Conservation (phyloP, 2,797 vertebrate species). For the Clarias fuscus region DNA sequence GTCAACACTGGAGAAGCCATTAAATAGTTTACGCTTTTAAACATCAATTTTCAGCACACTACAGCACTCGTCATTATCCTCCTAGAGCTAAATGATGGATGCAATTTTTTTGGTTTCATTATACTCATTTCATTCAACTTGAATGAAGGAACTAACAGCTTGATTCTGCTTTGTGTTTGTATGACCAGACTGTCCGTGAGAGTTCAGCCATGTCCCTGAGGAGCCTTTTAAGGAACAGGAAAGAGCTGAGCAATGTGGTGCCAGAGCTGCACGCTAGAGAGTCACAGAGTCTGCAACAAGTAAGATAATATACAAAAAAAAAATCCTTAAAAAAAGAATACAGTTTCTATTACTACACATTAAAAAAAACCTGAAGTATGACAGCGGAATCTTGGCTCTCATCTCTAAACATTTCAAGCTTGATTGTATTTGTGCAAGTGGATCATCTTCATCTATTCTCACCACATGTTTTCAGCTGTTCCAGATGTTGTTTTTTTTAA, state of each 20-base stretch:
- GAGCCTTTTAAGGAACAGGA: constrained; percentile 86
- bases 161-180: constrained; percentile 34
- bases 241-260: constrained; percentile 83
- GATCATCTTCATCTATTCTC: not conserved
- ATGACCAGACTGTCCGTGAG: constrained; percentile 84
- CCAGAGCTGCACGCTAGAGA: constrained; percentile 77
- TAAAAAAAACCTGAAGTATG: not conserved
- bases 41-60: not conserved
- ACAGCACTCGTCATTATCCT: constrained; percentile 12
- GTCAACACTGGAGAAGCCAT: not conserved
- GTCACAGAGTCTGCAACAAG: constrained; percentile 80
- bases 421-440: not conserved
- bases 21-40: constrained; percentile 6
- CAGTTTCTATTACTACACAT: constrained; percentile 1
- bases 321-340: not conserved
- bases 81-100: not conserved
- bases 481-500: not conserved
- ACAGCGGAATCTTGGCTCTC: not conserved
- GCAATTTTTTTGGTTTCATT: not conserved
- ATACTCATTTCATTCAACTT: not conserved
- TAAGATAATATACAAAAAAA: constrained; percentile 47
- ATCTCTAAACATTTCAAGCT: not conserved
- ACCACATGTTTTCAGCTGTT: not conserved
- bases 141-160: constrained; percentile 16
- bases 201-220: constrained; percentile 80